phyloP scores from a whole-genome alignment of 2,797 vertebrate species.

The Pyrocephalus nanus region DNA sequence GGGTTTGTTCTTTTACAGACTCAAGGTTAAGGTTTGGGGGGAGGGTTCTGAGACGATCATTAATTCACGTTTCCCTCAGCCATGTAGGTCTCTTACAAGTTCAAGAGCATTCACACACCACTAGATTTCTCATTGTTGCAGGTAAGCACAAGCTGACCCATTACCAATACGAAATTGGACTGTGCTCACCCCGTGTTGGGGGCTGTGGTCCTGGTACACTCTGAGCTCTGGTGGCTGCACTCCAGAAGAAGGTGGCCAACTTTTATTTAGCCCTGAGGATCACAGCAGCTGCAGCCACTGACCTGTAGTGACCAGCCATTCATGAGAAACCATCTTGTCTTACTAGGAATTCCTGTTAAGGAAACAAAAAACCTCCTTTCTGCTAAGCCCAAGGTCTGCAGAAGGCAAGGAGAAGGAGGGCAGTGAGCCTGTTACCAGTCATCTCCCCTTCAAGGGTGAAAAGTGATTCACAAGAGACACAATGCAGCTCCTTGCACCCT shows the following conservation, averaged over 20 bases:
- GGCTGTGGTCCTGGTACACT: rapidly evolving
- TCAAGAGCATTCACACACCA: background rate
- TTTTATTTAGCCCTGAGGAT: background rate
- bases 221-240: background rate
- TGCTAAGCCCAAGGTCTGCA: background rate
- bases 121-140: background rate
- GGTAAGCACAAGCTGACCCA: background rate
- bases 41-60: rapidly evolving
- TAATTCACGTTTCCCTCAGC: background rate
- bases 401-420: background rate
- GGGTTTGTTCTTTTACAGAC: background rate
- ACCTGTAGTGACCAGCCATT: background rate
- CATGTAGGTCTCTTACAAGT: background rate
- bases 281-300: background rate
- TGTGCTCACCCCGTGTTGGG: background rate
- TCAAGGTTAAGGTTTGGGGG: background rate
- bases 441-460: background rate
- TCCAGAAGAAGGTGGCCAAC: background rate
- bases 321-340: background rate
- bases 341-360: background rate
- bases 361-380: background rate
- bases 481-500: background rate
- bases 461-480: background rate
- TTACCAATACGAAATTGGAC: background rate
- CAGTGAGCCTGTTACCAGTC: background rate